A percentile compares a stretch with the other conserved stretches of the same genome.
These are phyloP conservation scores for Sinocyclocheilus maitianheensis DNA, from an alignment of 2,113 vertebrate species.

Conservation along the genomic window DNA sequence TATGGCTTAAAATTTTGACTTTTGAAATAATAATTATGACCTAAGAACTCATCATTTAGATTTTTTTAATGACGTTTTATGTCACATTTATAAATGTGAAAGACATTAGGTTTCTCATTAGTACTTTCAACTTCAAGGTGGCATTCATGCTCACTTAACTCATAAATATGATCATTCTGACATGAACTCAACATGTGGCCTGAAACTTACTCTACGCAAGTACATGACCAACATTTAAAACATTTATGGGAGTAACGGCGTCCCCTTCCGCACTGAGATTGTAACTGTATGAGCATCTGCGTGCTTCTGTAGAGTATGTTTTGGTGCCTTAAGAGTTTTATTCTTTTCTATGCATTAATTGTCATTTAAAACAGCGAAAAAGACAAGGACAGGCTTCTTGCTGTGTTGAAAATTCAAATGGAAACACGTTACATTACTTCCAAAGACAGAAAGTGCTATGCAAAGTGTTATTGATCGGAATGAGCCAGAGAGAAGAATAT, in stretches of 20 bases:
- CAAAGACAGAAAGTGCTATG: conserved; percentile 23
- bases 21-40: neutral
- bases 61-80: neutral
- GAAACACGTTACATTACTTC: neutral
- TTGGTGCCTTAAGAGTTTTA: neutral
- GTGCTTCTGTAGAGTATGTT: neutral
- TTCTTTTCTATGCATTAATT: neutral
- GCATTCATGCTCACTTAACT: neutral
- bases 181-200: neutral
- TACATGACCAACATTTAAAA: neutral
- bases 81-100: neutral
- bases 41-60: neutral
- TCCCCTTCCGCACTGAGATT: neutral
- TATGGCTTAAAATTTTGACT: neutral
- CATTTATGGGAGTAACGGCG: neutral
- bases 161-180: neutral
- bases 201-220: neutral
- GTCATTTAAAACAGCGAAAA: neutral
- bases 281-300: neutral
- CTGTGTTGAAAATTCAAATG: neutral
- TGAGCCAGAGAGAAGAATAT: neutral
- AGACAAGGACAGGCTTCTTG: neutral
- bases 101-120: neutral
- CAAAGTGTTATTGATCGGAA: neutral
- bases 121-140: neutral